A percentile compares a stretch with the other conserved stretches of the same genome.
phyloP scores from a whole-genome alignment of 2,113 vertebrate species.

The Neolamprologus variostigma region DNA sequence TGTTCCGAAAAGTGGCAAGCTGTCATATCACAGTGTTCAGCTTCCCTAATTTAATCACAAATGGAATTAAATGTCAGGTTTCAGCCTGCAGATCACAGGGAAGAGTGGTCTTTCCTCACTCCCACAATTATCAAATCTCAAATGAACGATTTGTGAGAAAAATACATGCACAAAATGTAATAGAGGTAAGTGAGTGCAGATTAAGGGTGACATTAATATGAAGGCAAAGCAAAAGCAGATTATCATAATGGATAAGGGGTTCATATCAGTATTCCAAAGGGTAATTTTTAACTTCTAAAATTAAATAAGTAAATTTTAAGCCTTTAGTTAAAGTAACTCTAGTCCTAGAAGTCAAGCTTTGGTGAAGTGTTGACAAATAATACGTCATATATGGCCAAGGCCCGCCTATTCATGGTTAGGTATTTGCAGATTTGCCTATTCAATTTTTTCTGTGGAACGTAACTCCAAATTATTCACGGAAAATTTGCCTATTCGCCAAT shows the following conservation, averaged over 20 bases:
- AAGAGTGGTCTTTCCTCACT: neutral
- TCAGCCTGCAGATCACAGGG: neutral
- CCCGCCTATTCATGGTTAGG: neutral
- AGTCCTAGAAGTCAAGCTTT: neutral
- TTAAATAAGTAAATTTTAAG: neutral
- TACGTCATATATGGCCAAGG: neutral
- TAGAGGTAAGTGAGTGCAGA: neutral
- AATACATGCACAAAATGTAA: neutral
- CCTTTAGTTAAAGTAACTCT: neutral
- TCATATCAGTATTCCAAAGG: neutral
- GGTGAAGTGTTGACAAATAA: neutral
- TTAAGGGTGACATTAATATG: neutral
- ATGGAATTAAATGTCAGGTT: neutral
- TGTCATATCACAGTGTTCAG: neutral
- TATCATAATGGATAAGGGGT: neutral
- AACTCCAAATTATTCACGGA: neutral
- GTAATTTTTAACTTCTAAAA: neutral
- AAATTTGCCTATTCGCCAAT: fast-evolving
- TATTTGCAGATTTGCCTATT: neutral
- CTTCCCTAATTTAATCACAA: neutral
- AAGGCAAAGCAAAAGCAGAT: neutral
- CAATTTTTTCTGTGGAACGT: neutral
- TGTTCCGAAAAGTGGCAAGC: neutral
- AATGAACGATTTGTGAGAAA: neutral
- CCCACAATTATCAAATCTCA: neutral